These are phyloP conservation scores for Ormyrus rosae DNA, from an alignment of 2,888 invertebrate species.

Conservation along the genomic window DNA sequence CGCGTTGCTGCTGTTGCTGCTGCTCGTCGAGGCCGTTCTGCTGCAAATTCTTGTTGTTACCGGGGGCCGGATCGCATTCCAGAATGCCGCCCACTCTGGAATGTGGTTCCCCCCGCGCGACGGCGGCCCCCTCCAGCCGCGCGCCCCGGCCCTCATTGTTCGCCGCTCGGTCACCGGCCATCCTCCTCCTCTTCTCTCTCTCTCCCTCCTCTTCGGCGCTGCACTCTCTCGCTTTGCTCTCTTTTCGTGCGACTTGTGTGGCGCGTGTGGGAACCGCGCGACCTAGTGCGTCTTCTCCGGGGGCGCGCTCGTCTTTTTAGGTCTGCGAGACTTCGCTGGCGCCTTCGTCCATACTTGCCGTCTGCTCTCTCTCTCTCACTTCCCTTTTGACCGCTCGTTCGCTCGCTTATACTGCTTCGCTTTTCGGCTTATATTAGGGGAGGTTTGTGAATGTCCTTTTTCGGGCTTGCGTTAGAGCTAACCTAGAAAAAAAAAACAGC, in stretches of 20 bases:
- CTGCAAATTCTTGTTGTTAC: slow-evolving; percentile 38
- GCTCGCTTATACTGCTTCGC: neutral
- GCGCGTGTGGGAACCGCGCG: slow-evolving; percentile 51
- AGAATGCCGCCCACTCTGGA: slow-evolving; percentile 75
- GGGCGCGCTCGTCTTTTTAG: neutral
- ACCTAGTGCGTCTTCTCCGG: slow-evolving; percentile 42
- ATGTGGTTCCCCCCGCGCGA: slow-evolving; percentile 66
- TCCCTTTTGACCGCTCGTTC: neutral
- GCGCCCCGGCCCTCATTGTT: slow-evolving; percentile 68
- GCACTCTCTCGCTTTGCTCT: neutral
- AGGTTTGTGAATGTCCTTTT: too few relatives aligned
- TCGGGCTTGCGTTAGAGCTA: too few relatives aligned
- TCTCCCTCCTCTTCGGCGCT: slow-evolving; percentile 7
- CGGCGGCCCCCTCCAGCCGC: slow-evolving; percentile 56
- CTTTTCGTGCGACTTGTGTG: slow-evolving; percentile 42
- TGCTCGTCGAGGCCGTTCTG: slow-evolving; percentile 35
- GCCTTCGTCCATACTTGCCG: neutral
- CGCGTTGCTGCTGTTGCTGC: slow-evolving; percentile 60
- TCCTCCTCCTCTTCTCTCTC: slow-evolving; percentile 50
- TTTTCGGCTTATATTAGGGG: too few relatives aligned
- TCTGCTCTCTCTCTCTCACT: slow-evolving; percentile 4
- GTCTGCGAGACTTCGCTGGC: neutral
- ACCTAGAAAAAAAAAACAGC: neutral
- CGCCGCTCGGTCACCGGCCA: slow-evolving; percentile 69
- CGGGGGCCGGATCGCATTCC: slow-evolving; percentile 70